Evolutionary conservation across 1,140 invertebrate genomes (phyloP).

Genomic region (Anoplophora glabripennis): DNA sequence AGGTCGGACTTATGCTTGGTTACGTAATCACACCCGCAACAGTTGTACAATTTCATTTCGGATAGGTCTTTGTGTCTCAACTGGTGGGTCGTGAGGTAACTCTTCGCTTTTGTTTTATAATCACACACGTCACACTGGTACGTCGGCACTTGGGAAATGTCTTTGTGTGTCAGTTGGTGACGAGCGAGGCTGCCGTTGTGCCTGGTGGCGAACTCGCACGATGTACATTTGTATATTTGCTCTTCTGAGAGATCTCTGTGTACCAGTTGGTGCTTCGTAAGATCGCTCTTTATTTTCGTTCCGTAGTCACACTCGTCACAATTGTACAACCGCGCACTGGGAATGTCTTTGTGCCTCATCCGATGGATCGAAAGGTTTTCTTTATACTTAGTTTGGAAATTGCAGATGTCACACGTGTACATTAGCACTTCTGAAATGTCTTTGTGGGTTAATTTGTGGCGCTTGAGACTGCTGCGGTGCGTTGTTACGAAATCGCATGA

Average conservation of each 20-base stretch:
- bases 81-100: too few relatives aligned
- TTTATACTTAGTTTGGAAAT: slow-evolving; percentile 21
- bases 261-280: slow-evolving; percentile 16
- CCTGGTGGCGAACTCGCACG: too few relatives aligned
- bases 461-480: too few relatives aligned
- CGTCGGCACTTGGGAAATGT: neutral
- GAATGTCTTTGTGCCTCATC: slow-evolving; percentile 17
- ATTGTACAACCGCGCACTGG: slow-evolving; percentile 8
- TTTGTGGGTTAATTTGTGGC: too few relatives aligned
- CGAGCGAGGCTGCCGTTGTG: too few relatives aligned
- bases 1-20: slow-evolving; percentile 22
- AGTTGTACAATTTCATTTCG: slow-evolving; percentile 20
- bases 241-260: neutral
- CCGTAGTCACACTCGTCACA: neutral
- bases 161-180: too few relatives aligned
- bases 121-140: slow-evolving; percentile 17
- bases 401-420: slow-evolving; percentile 23
- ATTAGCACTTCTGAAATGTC: slow-evolving; percentile 11
- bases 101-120: too few relatives aligned
- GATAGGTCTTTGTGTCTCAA: slow-evolving; percentile 20
- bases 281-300: slow-evolving; percentile 20
- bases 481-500: too few relatives aligned
- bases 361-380: slow-evolving; percentile 20
- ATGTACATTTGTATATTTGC: too few relatives aligned
- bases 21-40: slow-evolving; percentile 18